These are phyloP conservation scores for Hartigia nigra DNA, from an alignment of 2,888 invertebrate species.

Conservation along the genomic window DNA sequence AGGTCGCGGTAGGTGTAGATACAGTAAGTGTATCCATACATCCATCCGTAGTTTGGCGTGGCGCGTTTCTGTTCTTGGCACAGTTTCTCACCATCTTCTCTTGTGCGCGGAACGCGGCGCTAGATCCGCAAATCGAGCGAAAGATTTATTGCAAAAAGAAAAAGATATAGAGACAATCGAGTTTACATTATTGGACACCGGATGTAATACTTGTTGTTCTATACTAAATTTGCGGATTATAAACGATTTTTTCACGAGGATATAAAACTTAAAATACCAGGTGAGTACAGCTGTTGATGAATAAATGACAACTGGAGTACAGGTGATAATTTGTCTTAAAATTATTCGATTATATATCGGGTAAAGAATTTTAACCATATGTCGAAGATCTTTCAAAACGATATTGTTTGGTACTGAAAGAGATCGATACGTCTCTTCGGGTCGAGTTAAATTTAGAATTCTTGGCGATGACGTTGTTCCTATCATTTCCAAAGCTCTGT, in stretches of 20 bases:
- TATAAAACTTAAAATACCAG: neutral
- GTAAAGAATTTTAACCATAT: too few species aligned
- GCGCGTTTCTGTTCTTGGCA: conserved; percentile 59
- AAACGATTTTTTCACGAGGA: neutral
- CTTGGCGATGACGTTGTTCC: neutral
- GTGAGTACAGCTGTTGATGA: neutral
- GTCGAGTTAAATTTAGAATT: neutral
- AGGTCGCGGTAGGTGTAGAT: conserved; percentile 15
- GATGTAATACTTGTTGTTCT: neutral
- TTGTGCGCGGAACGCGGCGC: conserved; percentile 50
- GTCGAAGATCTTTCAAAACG: neutral
- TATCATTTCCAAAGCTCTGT: neutral
- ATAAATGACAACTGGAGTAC: neutral
- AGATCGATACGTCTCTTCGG: neutral
- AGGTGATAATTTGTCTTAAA: neutral
- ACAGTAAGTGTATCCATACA: neutral
- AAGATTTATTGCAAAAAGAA: neutral
- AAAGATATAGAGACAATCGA: neutral
- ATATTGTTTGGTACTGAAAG: neutral
- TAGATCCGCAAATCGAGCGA: neutral
- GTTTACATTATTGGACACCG: neutral
- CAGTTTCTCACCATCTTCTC: conserved; percentile 64
- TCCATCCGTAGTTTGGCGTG: conserved; percentile 37
- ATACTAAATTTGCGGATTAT: neutral
- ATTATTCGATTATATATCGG: too few species aligned